Conservation (phyloP, 2,888 invertebrate genomes). For the Catocala nupta region DNA sequence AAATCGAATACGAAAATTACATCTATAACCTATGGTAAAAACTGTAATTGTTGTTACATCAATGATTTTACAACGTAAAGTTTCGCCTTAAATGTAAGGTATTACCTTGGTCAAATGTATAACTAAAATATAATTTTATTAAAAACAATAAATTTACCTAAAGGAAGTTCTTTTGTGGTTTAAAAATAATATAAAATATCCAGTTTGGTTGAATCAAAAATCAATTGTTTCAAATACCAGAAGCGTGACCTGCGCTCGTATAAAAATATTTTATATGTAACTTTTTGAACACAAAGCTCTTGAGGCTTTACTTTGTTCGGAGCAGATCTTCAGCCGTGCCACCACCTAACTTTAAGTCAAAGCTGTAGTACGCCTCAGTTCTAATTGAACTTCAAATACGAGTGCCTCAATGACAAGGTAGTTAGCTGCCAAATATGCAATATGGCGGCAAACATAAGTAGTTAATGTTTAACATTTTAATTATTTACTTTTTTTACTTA, state of each 20-base stretch:
- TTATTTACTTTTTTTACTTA: no score
- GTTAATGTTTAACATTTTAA: no score
- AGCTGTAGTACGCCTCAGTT: no score
- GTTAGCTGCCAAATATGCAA: no score
- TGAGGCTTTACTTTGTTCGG: conserved; percentile 9
- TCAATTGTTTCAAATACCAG: neutral
- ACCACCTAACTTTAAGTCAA: conserved; percentile 16
- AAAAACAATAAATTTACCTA: neutral
- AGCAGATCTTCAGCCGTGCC: conserved; percentile 5
- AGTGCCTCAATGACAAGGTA: no score
- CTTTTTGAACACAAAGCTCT: conserved; percentile 21
- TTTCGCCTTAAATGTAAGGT: neutral
- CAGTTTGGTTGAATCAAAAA: no score
- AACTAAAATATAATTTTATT: neutral
- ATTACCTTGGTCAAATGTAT: no score
- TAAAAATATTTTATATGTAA: conserved; percentile 31
- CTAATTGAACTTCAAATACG: no score
- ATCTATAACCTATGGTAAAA: conserved; percentile 34
- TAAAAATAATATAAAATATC: conserved; percentile 5
- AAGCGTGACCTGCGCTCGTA: conserved; percentile 20
- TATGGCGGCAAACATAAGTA: no score
- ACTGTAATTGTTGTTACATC: neutral
- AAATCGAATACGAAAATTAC: conserved; percentile 24
- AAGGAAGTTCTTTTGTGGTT: neutral
- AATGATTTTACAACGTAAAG: neutral